Evolutionary conservation across 2,888 invertebrate genomes (phyloP).

Genomic region (Dendrolimus houi): DNA sequence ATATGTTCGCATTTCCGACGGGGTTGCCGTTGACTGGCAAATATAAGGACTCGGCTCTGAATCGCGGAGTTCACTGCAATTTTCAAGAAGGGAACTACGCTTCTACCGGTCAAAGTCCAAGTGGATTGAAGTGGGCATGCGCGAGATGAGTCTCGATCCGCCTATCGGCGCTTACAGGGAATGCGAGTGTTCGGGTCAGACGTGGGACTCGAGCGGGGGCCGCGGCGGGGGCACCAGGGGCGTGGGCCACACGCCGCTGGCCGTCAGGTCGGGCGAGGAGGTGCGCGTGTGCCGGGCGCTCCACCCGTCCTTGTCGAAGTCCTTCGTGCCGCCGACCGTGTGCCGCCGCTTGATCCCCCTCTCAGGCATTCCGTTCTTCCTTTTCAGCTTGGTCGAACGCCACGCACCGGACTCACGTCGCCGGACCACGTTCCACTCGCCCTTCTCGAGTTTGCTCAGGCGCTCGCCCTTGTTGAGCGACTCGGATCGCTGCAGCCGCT

Average conservation of each 20-base stretch:
- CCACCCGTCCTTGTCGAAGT: conserved; percentile 81
- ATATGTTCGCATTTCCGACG: too few species aligned
- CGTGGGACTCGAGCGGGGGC: conserved; percentile 41
- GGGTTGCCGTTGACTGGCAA: too few species aligned
- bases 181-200: conserved; percentile 19
- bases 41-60: too few species aligned
- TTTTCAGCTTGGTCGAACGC: conserved; percentile 80
- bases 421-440: conserved; percentile 82
- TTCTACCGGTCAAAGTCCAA: too few species aligned
- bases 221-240: conserved; percentile 46
- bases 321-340: conserved; percentile 95
- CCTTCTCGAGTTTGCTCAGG: conserved; percentile 81
- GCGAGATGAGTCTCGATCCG: not conserved
- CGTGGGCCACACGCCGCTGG: conserved; percentile 42
- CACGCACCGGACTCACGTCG: conserved; percentile 75
- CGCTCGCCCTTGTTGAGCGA: conserved; percentile 43
- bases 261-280: conserved; percentile 75
- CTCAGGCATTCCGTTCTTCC: conserved; percentile 87
- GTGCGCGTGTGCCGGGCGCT: conserved; percentile 77
- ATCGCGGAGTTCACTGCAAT: too few species aligned
- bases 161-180: conserved; percentile 4
- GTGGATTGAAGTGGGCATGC: not conserved
- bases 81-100: too few species aligned
- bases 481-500: conserved; percentile 22
- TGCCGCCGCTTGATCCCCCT: conserved; percentile 91